phyloP scores from a whole-genome alignment of 2,888 invertebrate genomes.

The Poecilus cupreus region DNA sequence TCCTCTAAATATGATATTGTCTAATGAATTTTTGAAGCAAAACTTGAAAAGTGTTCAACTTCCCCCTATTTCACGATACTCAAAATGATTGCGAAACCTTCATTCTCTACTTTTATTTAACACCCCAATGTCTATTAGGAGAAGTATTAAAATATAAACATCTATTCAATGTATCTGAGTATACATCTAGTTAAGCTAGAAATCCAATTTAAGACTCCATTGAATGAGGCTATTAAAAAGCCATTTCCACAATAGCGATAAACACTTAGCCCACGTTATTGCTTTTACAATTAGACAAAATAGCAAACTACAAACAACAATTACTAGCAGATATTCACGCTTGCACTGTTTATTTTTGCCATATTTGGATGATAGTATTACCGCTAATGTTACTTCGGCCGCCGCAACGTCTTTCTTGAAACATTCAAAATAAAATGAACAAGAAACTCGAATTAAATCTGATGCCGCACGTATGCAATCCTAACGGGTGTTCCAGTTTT shows the following conservation, averaged over 20 bases:
- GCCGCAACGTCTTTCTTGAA: not conserved
- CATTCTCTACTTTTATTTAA: too few relatives aligned
- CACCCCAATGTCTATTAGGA: too few relatives aligned
- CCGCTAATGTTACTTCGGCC: not conserved
- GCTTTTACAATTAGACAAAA: not conserved
- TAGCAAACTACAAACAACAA: not conserved
- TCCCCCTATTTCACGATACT: too few relatives aligned
- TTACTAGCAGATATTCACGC: not conserved
- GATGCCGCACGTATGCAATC: conserved; percentile 34
- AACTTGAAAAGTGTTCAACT: too few relatives aligned
- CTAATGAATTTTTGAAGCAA: too few relatives aligned
- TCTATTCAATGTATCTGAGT: too few relatives aligned
- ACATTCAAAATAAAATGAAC: conserved; percentile 44
- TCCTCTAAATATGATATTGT: too few relatives aligned
- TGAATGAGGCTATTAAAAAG: conserved; percentile 7
- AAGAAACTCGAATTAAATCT: conserved; percentile 40
- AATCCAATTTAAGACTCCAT: not conserved
- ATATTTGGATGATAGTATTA: conserved; percentile 17
- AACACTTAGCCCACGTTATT: conserved; percentile 6
- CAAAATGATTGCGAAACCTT: too few relatives aligned
- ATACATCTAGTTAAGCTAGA: not conserved
- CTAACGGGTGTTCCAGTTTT: conserved; percentile 56
- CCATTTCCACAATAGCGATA: not conserved
- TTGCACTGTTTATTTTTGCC: conserved; percentile 1
- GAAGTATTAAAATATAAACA: too few relatives aligned